Evolutionary conservation across 2,797 vertebrate species (phyloP).

Genomic region (Delichon dasypus): DNA sequence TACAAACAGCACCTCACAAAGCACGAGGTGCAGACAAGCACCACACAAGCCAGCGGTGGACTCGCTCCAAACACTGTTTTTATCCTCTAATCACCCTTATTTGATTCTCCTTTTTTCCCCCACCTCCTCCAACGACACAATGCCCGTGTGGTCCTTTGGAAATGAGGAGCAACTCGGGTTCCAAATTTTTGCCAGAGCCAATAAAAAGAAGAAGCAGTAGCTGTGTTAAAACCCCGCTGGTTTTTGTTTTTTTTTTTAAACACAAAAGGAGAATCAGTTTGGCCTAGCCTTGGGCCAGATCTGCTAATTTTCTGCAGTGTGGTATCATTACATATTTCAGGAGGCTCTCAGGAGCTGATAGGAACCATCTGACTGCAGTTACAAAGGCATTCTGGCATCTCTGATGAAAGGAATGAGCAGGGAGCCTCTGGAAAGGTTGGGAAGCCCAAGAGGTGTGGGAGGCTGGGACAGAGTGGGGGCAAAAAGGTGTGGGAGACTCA

Average conservation of each 20-base stretch:
- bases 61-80: conserved; percentile 26
- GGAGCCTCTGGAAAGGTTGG: background rate
- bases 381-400: background rate
- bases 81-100: background rate
- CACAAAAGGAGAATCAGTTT: background rate
- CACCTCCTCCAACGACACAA: background rate
- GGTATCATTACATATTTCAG: background rate
- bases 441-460: background rate
- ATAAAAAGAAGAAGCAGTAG: background rate
- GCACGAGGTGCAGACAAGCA: background rate
- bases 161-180: background rate
- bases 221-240: background rate
- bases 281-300: background rate
- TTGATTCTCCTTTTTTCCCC: background rate
- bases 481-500: background rate
- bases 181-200: background rate
- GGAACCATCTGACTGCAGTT: conserved; percentile 33
- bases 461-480: background rate
- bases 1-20: background rate
- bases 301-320: conserved; percentile 15
- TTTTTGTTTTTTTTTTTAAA: background rate
- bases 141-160: background rate
- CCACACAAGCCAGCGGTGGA: background rate
- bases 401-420: background rate
- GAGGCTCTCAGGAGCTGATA: conserved; percentile 11